phyloP scores from a whole-genome alignment of 1,140 invertebrate species.

The Dendroctonus valens region DNA sequence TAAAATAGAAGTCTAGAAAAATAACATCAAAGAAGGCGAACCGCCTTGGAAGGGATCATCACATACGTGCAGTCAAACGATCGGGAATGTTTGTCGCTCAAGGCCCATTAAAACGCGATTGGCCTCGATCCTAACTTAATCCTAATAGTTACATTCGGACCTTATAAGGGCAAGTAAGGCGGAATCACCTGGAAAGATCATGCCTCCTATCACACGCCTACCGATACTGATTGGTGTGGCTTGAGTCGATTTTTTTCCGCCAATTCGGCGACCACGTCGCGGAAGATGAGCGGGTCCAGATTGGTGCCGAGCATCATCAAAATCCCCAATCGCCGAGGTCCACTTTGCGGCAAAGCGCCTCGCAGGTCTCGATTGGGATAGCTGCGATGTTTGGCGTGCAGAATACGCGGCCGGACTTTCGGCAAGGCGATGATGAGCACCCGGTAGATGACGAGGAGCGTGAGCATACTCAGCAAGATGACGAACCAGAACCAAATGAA shows the following conservation, averaged over 20 bases:
- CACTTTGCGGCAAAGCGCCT: constrained; percentile 69
- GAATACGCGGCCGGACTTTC: constrained; percentile 68
- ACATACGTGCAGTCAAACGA: no score
- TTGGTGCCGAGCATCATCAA: constrained; percentile 84
- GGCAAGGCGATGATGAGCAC: constrained; percentile 73
- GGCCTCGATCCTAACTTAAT: no score
- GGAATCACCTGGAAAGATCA: no score
- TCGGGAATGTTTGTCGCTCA: no score
- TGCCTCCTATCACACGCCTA: no score
- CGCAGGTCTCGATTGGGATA: constrained; percentile 71
- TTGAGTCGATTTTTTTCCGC: constrained; percentile 69
- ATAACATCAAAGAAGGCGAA: no score
- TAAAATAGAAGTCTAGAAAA: no score
- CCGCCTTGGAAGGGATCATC: no score
- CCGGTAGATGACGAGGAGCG: constrained; percentile 69
- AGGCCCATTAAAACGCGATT: no score
- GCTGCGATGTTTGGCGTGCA: constrained; percentile 69
- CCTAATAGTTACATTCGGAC: no score
- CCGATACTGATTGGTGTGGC: constrained; percentile 24
- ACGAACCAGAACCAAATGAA: constrained; percentile 92
- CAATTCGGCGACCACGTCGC: constrained; percentile 71
- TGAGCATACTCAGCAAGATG: constrained; percentile 65
- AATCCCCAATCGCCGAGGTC: constrained; percentile 89
- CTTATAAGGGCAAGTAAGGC: no score
- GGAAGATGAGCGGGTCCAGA: constrained; percentile 82